A percentile compares a stretch with the other conserved stretches of the same genome.
These are phyloP conservation scores for Ginglymostoma cirratum DNA, from an alignment of 2,113 vertebrate genomes.

Conservation along the genomic window DNA sequence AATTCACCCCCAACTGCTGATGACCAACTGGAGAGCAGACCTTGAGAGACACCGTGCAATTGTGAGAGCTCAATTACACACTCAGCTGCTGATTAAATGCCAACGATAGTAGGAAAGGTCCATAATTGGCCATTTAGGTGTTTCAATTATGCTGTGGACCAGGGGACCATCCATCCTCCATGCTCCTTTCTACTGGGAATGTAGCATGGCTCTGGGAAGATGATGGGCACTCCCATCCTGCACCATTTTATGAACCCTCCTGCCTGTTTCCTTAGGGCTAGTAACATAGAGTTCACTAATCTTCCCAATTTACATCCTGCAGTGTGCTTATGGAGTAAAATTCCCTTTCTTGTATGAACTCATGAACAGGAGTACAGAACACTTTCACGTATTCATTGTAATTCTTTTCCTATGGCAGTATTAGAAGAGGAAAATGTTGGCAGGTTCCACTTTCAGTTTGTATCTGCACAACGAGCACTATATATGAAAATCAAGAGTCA, in stretches of 20 bases:
- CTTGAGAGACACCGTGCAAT: too few species aligned
- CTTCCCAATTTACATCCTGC: neutral
- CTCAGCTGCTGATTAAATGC: too few species aligned
- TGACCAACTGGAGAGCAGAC: neutral
- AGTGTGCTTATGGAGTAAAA: neutral
- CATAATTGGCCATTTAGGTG: too few species aligned
- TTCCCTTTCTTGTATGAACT: neutral
- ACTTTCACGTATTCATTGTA: neutral
- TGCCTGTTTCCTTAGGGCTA: neutral
- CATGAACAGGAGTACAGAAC: neutral
- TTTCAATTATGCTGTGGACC: too few species aligned
- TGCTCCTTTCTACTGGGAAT: too few species aligned
- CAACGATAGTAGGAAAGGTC: too few species aligned
- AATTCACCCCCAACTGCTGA: neutral
- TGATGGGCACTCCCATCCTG: neutral
- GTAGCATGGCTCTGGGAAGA: too few species aligned
- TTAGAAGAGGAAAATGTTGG: neutral
- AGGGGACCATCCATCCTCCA: too few species aligned
- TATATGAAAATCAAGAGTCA: neutral
- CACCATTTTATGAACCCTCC: neutral
- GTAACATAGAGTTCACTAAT: neutral
- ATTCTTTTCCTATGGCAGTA: neutral
- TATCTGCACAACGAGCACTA: neutral
- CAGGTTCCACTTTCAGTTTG: conserved; percentile 3
- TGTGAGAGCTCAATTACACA: too few species aligned